phyloP scores from a whole-genome alignment of 2,797 vertebrate genomes.

The Taenioides sp. region DNA sequence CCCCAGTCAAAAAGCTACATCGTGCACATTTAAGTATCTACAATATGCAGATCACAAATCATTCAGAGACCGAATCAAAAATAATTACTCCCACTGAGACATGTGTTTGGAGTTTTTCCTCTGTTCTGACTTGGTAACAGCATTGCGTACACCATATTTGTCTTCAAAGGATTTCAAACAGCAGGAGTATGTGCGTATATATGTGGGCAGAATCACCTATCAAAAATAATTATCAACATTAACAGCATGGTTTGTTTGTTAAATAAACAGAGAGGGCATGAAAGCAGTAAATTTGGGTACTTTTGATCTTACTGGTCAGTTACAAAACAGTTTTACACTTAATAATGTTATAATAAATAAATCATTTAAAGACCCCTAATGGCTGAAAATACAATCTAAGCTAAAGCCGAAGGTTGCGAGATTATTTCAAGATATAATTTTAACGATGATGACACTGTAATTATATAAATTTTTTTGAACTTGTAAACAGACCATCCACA shows the following conservation, averaged over 20 bases:
- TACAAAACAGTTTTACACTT: too few relatives aligned
- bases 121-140: conserved; percentile 24
- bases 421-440: too few relatives aligned
- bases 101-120: conserved; percentile 26
- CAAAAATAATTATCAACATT: conserved; percentile 12
- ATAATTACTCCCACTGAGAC: conserved; percentile 61
- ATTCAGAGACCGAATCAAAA: conserved; percentile 51
- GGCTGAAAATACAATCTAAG: too few relatives aligned
- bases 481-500: too few relatives aligned
- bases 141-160: conserved; percentile 10
- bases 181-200: conserved; percentile 23
- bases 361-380: too few relatives aligned
- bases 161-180: conserved; percentile 20
- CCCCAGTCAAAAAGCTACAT: too few relatives aligned
- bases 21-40: conserved; percentile 3
- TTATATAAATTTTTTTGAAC: too few relatives aligned
- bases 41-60: conserved; percentile 29
- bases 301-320: background rate
- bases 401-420: too few relatives aligned
- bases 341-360: too few relatives aligned
- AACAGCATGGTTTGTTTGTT: background rate
- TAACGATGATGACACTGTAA: too few relatives aligned
- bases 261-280: background rate
- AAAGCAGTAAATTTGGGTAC: background rate
- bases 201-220: conserved; percentile 7